A percentile compares a stretch with the other conserved stretches of the same genome.
Conservation (phyloP, 2,888 invertebrate species). For the Hirtodrosophila cameraria region DNA sequence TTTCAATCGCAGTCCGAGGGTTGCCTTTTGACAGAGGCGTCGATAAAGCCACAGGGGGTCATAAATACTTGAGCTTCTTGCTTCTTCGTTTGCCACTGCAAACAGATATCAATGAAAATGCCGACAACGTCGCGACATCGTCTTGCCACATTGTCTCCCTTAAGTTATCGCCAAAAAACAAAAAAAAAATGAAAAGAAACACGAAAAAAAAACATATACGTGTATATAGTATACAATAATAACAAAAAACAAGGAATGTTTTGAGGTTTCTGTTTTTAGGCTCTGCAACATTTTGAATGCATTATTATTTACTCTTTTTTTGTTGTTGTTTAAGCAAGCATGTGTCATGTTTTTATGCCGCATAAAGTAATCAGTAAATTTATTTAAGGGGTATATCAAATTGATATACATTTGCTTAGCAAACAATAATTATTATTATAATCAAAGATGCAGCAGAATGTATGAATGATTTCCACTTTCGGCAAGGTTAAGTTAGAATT, state of each 20-base stretch:
- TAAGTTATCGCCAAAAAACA: slow-evolving; percentile 74
- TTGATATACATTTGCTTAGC: background rate
- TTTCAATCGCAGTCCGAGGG: slow-evolving; percentile 67
- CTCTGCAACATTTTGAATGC: slow-evolving; percentile 46
- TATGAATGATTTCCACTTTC: too few species aligned
- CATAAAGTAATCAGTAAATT: slow-evolving; percentile 46
- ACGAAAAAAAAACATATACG: slow-evolving; percentile 9
- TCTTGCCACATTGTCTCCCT: slow-evolving; percentile 51
- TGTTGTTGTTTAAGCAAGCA: slow-evolving; percentile 20
- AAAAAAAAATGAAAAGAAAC: slow-evolving; percentile 33
- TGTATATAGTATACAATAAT: too few species aligned
- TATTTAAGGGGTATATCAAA: slow-evolving; percentile 34
- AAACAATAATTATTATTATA: too few species aligned
- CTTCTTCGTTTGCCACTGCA: slow-evolving; percentile 66
- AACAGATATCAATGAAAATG: slow-evolving; percentile 71
- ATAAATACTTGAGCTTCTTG: slow-evolving; percentile 79
- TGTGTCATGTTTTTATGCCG: slow-evolving; percentile 57
- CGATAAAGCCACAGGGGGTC: slow-evolving; percentile 81
- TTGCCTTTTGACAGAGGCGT: slow-evolving; percentile 74
- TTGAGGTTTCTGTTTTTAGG: slow-evolving; percentile 32
- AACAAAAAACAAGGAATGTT: slow-evolving; percentile 39
- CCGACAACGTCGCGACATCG: slow-evolving; percentile 50
- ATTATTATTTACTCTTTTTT: slow-evolving; percentile 51
- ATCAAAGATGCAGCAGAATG: too few species aligned
- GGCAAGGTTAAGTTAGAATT: too few species aligned